Evolutionary conservation across 1,140 invertebrate species (phyloP), one percentile per base, ranked within the genome.

Genomic region (Temnothorax nylanderi): DNA sequence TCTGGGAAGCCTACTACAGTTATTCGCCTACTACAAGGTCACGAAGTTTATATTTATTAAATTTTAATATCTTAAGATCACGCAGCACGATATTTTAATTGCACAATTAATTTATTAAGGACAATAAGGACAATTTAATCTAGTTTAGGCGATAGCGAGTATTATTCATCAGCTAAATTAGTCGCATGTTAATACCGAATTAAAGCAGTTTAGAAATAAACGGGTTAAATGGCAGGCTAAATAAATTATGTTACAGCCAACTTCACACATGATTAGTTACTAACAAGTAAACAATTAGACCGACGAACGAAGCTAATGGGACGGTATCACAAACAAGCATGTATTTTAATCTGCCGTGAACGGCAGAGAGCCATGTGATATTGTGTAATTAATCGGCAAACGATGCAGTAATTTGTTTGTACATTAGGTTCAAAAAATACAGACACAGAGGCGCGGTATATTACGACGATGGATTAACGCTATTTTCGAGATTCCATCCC

Each of bases 231-330:
- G 82, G 21, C 21, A 7, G 13, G 44, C 13, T 49, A 7, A 76
- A 62, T 72, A 89, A 77, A 60, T 89, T 32, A 5, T 34, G 11
- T 90, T 13, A 32, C 21, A 78, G 16, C 8, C 16, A 26, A 74
- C 74, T 34, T 51, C 13, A 11, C 11, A 16, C 54, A 18, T 26
- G 49, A 87, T 89, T 77, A 90, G 54, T 89, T 84, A 69, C 64
- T 69, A 87, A 84, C 72, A 44, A 78, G 72, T 89, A 87, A 89
- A 87, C 78, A 87, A 90, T 90, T 77, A 88, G 78, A 44, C 32
- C 32, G 88, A 77, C 32, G 44, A 54, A 60, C 16, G 37, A 60
- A 65, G 65, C 41, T 87, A 87, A 90, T 80, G 60, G 77, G 77
- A 80, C 54, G 60, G 13, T 41, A 74, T 85, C 34, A 21, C 58